Evolutionary conservation across 2,888 invertebrate species (phyloP), one percentile per base, ranked within the genome.

Genomic region (Drosophila stalkeri): DNA sequence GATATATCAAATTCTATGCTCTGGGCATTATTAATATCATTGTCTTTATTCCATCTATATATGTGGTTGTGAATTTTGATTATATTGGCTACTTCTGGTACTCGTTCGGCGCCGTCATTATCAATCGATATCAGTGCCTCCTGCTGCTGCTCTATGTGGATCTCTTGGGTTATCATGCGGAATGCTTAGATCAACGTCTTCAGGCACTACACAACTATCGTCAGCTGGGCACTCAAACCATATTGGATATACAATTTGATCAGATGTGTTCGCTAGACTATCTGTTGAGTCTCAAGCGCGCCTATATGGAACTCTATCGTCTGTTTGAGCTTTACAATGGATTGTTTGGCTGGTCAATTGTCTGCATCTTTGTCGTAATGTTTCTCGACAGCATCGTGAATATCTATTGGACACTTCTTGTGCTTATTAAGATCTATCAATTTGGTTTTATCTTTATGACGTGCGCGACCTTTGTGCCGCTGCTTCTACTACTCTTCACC

Each of bases 331-430:
- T 68, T 3, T 90, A 77, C 16, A 91, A 89, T 61, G 61, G 61
- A 0, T 61, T 90, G 1, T 90, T 77, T 56, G 91, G 91, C 39
- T 84, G 90, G 82, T 82, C 88, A 0, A 75, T 91, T 35, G 63
- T 90, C 1, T 65, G 60, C 20, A 67, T 85, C n/a, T 81, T 82
- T 46, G 82, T 87, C 8, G 89, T 81, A 0, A 57, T 81, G 63
- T 89, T 91, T 39, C 51, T 91, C 43, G 90, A 89, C 41, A 74
- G 82, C 54, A 85, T 81, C 20, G 68, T 90, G 4, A 86, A 91
- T 49, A 66, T 84, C 0, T 91, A 90, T 51, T 91, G 89, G 90
- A 63, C 82, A 1, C 72, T 91, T 31, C 56, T 90, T 5, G 64
- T 79, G 0, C 27, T 86, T 3, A 72, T 76, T 1, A 69, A 74